A percentile compares a stretch with the other conserved stretches of the same genome.
These are phyloP conservation scores for Vanessa tameamea DNA, from an alignment of 1,140 invertebrate species.

Conservation along the genomic window DNA sequence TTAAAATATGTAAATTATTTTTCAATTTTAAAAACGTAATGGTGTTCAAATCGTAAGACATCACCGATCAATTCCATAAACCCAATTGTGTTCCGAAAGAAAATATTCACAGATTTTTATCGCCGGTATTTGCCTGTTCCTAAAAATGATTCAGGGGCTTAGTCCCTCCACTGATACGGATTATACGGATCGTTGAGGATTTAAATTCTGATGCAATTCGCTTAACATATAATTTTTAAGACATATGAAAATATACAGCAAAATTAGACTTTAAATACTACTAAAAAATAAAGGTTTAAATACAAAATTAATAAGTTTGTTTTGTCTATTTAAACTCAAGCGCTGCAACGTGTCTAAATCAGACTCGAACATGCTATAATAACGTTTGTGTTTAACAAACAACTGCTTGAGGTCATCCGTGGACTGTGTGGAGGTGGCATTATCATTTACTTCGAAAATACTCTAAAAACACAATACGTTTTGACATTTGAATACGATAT, in stretches of 20 bases:
- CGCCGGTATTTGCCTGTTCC: too few species aligned
- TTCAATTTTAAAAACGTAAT: too few species aligned
- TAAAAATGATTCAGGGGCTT: too few species aligned
- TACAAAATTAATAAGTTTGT: constrained; percentile 9
- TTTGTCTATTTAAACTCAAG: background rate
- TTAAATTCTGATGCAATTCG: too few species aligned
- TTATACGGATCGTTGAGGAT: too few species aligned
- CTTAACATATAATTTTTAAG: too few species aligned
- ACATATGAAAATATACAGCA: background rate
- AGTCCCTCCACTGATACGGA: too few species aligned
- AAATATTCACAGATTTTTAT: too few species aligned
- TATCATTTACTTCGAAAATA: constrained; percentile 1
- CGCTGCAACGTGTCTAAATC: constrained; percentile 1
- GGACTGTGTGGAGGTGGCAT: background rate
- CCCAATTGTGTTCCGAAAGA: too few species aligned
- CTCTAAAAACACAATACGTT: background rate
- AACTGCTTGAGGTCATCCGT: constrained; percentile 2
- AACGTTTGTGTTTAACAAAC: constrained; percentile 15
- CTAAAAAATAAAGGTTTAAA: background rate
- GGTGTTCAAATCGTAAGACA: too few species aligned
- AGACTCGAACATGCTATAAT: constrained; percentile 9
- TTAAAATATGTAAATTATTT: too few species aligned
- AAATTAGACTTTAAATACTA: background rate
- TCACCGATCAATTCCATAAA: too few species aligned
- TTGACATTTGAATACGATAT: background rate